These are phyloP conservation scores for Dolichopus griseipennis DNA, from an alignment of 2,888 invertebrate genomes.

Conservation along the genomic window DNA sequence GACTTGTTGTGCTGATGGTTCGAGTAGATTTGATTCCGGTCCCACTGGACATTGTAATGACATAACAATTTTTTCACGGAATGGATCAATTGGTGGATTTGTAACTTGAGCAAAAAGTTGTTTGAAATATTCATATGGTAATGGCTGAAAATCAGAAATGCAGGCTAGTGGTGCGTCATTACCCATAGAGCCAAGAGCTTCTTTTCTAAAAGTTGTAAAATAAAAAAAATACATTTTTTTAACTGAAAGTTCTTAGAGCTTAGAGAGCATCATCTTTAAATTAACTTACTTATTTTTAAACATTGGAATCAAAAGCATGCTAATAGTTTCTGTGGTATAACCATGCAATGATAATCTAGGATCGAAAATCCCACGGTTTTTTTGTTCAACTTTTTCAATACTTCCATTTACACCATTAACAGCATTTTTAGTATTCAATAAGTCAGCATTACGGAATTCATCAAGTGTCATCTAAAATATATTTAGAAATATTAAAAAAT, in stretches of 20 bases:
- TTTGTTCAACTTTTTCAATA: constrained; percentile 32
- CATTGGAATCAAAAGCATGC: constrained; percentile 92
- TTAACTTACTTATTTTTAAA: constrained; percentile 74
- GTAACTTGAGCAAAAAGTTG: constrained; percentile 99
- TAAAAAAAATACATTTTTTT: not conserved
- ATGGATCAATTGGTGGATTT: constrained; percentile 99
- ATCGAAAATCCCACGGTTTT: constrained; percentile 58
- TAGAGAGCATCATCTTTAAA: not conserved
- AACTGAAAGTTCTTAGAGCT: not conserved
- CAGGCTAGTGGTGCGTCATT: constrained; percentile 98
- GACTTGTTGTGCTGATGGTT: constrained; percentile 76
- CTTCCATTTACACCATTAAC: constrained; percentile 40
- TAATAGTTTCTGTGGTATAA: constrained; percentile 91
- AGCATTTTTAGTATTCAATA: constrained; percentile 27
- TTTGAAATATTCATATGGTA: constrained; percentile 96
- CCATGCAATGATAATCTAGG: constrained; percentile 81
- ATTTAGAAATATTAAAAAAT: not conserved
- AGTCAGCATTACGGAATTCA: constrained; percentile 60
- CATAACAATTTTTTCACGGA: constrained; percentile 97
- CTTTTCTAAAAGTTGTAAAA: constrained; percentile 60
- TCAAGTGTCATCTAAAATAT: constrained; percentile 65
- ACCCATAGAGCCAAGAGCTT: constrained; percentile 98
- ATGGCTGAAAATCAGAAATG: constrained; percentile 87
- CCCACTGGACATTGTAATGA: constrained; percentile 95
- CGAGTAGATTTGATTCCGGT: constrained; percentile 88